Evolutionary conservation across 2,888 invertebrate species (phyloP).

Genomic region (Drosophila trichaetosa): DNA sequence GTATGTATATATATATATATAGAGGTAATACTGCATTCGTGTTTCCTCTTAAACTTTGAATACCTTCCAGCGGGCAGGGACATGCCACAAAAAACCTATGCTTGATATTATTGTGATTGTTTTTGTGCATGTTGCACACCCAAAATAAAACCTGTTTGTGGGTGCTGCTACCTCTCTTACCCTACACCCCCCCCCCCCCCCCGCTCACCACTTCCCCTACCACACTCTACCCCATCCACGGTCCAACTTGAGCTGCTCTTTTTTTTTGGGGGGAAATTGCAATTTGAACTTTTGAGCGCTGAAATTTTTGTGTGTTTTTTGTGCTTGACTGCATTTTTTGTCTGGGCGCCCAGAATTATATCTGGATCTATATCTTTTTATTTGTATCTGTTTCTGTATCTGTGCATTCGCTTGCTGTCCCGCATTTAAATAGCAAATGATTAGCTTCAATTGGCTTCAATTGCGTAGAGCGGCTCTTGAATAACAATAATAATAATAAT

Average conservation of each 20-base stretch:
- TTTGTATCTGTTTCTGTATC: constrained; percentile 29
- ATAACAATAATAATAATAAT: constrained; percentile 44
- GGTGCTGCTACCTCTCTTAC: constrained; percentile 2
- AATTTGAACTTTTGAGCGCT: constrained; percentile 34
- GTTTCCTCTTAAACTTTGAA: not conserved
- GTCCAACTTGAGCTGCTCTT: not conserved
- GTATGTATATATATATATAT: not conserved
- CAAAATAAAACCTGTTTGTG: constrained; percentile 27
- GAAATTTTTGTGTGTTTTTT: constrained; percentile 7
- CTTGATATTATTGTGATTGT: constrained; percentile 48
- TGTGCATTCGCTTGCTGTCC: constrained; percentile 41
- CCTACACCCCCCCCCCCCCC: not conserved
- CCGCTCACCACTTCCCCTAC: not conserved
- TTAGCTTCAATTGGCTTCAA: constrained; percentile 84
- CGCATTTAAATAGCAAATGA: constrained; percentile 79
- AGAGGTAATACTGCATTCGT: not conserved
- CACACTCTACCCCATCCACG: not conserved
- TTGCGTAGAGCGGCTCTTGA: constrained; percentile 69
- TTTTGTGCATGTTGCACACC: constrained; percentile 53
- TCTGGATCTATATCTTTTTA: not conserved
- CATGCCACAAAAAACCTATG: not conserved
- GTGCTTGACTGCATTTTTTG: constrained; percentile 10
- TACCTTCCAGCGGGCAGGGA: not conserved
- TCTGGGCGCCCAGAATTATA: not conserved
- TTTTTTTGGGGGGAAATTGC: constrained; percentile 31